Base-by-base conservation (phyloP, 2,888 invertebrate genomes). In the Protula sp. region DNA sequence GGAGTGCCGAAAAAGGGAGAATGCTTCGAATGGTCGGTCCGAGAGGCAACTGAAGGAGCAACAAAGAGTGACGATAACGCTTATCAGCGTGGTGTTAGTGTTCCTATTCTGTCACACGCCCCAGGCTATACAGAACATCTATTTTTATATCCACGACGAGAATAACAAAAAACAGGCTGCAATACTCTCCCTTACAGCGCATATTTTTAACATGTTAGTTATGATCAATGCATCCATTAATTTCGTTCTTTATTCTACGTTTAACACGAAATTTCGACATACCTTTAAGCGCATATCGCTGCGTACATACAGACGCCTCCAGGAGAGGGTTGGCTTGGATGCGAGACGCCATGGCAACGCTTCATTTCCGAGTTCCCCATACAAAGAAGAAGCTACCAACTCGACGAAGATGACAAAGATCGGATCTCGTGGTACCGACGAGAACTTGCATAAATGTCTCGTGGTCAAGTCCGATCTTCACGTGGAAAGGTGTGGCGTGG, bases 101-200 rank as follows among this genome's bases (percentile, higher is more conserved):
- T 90, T 90, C 77, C 83, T 89, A 47, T 74, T 89, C 3, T 90
- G 89, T 71, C 89, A 90, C 77, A 83, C 87, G 54, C 89, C 89
- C 0, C 86, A 87, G 70, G 87, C 88, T 0, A 82, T 84, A 5
- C 80, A 84, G 61, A 68, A 66, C 54, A 30, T 88, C 38, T 87
- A 86, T 72, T 66, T 69, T 26, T 77, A 69, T 55, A 38, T 60
- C 28, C 38, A 63, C 65, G 22, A 57, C 24, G 30, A 38, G 47
- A 5, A n/a, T 5, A 50, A 5, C 22, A 22, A 22, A 24, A 56
- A 67, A 14, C 61, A 62, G 29, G 64, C 60, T 31, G 62, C 60
- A 24, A 65, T 68, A 24, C 47, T 74, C 2, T 62, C 55, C 52
- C 78, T 80, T 54, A 81, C 88, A n/a, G 88, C 88, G 27, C 89